Base-by-base conservation (phyloP, 1,140 invertebrate species). In the Galleria mellonella region DNA sequence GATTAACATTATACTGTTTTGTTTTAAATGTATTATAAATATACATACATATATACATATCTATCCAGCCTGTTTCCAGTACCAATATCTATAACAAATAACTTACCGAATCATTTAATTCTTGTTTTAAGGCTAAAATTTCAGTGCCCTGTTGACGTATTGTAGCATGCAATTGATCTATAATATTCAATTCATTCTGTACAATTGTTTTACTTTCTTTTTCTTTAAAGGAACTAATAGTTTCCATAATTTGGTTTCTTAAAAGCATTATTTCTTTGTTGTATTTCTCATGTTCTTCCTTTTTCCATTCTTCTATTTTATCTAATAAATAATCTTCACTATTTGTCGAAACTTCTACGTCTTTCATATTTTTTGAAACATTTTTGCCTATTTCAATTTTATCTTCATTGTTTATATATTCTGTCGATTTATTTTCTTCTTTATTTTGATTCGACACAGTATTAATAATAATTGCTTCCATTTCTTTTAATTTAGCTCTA, bases 271-370 rank as follows among this genome's bases (percentile, higher is more conserved):
- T 83, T 79, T 83, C 83, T 65, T 71, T 69, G 51, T 57, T 78
- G 57, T 73, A 87, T 66, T 72, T 87, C 54, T 57, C 78, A 49
- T 72, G 63, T 72, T 86, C 84, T 46, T 71, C 60, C 47, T 77
- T 77, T 68, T 79, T 79, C 76, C 75, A 86, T 58, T 79, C 69
- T 47, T 83, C 72, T 42, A 85, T 67, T 64, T 75, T 83, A 45
- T 78, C 63, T 37, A 81, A 32, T 15, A 77, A 55, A 37, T 69
- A 62, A 10, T 52, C 72, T 36, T 81, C 70, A 27, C 58, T 73
- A 38, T 82, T 71, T 29, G 76, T 66, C 9, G 58, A 65, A 7
- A 78, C 69, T 64, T 68, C 72, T 32, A 60, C 74, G 46, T 82
- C 78, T 65, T 68, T 81, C 48, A 58, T 71, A 23, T 52, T 36